A percentile compares a stretch with the other conserved stretches of the same genome.
Evolutionary conservation across 2,797 vertebrate genomes (phyloP).

Genomic region (Aulostomus chinensis): DNA sequence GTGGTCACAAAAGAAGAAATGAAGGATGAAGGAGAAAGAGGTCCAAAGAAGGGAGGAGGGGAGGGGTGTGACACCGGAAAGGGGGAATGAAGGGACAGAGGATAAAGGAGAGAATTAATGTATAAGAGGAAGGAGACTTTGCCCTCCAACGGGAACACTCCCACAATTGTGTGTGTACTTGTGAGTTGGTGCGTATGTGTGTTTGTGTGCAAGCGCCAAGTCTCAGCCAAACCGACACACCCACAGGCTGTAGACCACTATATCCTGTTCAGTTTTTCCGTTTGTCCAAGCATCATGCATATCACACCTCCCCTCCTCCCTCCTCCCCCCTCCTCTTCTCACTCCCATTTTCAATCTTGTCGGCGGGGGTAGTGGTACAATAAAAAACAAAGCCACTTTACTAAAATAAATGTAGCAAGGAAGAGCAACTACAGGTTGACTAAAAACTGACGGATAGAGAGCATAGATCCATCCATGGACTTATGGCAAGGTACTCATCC

Average conservation of each 20-base stretch:
- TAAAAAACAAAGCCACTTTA: conserved; percentile 76
- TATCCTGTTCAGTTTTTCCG: conserved; percentile 82
- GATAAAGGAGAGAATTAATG: conserved; percentile 62
- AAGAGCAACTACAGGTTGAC: conserved; percentile 60
- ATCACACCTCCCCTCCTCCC: not conserved
- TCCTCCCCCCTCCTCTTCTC: conserved; percentile 20
- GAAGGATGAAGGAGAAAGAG: conserved; percentile 66
- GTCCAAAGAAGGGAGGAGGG: conserved; percentile 65
- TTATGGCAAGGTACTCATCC: conserved; percentile 26
- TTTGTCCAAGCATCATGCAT: conserved; percentile 78
- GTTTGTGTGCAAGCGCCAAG: conserved; percentile 54
- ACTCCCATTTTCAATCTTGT: conserved; percentile 69
- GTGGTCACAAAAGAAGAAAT: conserved; percentile 57
- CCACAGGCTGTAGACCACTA: conserved; percentile 81
- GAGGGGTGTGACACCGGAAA: conserved; percentile 63
- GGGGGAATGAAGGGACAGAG: conserved; percentile 52
- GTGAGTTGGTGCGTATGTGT: conserved; percentile 26
- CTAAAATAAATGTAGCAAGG: conserved; percentile 68
- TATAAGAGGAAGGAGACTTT: conserved; percentile 81
- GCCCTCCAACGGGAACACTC: conserved; percentile 80
- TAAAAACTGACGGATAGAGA: conserved; percentile 36
- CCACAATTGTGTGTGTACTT: conserved; percentile 61
- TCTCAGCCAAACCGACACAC: conserved; percentile 79
- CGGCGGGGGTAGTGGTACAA: conserved; percentile 59
- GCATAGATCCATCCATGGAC: conserved; percentile 11